Percentiles rank a stretch among this genome's conserved stretches.
Evolutionary conservation across 1,140 invertebrate species (phyloP).

Genomic region (Achatina immaculata): DNA sequence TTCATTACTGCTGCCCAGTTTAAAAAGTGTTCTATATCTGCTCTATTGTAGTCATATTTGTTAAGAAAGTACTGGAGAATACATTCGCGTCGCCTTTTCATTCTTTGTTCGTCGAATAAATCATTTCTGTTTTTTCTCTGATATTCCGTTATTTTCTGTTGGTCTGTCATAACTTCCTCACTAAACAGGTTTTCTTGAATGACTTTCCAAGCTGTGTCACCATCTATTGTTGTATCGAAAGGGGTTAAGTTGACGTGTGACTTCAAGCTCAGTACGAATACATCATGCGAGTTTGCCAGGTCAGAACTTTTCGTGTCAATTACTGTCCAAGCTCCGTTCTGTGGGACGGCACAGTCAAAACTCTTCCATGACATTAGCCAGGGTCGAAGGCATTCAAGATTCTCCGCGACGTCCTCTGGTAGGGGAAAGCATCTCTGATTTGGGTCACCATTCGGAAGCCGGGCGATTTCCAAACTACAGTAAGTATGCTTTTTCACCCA

Average conservation of each 20-base stretch:
- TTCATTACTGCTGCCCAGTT: conserved; percentile 21
- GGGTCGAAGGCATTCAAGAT: not conserved
- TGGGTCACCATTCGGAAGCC: not conserved
- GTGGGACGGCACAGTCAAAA: conserved; percentile 11
- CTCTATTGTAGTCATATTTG: not conserved
- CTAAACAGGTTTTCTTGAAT: not conserved
- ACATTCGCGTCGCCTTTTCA: not conserved
- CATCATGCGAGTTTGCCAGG: conserved; percentile 6
- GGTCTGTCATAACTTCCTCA: conserved; percentile 20
- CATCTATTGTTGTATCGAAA: conserved; percentile 10
- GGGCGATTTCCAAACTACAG: not conserved
- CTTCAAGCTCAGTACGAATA: not conserved
- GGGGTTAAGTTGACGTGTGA: conserved; percentile 2
- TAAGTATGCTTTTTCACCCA: conserved; percentile 16
- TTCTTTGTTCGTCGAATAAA: not conserved
- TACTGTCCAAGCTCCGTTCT: conserved; percentile 6
- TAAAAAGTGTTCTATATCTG: not conserved
- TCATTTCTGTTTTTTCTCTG: not conserved
- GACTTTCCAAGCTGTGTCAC: conserved; percentile 20
- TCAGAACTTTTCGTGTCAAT: conserved; percentile 1
- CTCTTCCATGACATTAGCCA: conserved; percentile 17
- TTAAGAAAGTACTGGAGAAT: conserved; percentile 25
- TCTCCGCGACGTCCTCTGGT: not conserved
- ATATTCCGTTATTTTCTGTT: conserved; percentile 6
- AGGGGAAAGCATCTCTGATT: conserved; percentile 16